Evolutionary conservation across 2,113 vertebrate genomes (phyloP).

Genomic region (Numenius arquata): DNA sequence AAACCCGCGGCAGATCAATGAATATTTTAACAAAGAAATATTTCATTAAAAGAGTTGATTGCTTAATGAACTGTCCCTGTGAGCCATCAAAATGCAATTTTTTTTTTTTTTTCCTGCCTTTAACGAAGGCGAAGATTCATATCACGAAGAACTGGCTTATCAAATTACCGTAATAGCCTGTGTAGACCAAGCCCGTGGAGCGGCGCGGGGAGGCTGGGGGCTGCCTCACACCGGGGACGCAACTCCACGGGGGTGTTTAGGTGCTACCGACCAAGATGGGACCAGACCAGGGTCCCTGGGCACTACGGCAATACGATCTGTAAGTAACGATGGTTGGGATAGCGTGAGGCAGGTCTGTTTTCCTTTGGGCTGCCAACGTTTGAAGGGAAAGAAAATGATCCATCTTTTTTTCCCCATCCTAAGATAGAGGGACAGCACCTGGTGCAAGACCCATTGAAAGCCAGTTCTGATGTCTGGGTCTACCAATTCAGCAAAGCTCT

Average conservation of each 20-base stretch:
- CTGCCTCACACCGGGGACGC: neutral
- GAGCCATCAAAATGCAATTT: conserved; percentile 70
- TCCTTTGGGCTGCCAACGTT: neutral
- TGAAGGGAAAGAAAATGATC: neutral
- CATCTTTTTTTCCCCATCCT: neutral
- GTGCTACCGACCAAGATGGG: accelerated
- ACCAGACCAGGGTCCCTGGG: neutral
- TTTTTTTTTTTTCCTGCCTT: conserved; percentile 7
- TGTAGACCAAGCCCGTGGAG: conserved; percentile 57
- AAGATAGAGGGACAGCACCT: neutral
- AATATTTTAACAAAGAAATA: conserved; percentile 82
- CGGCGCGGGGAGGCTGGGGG: neutral
- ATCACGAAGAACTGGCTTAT: conserved; percentile 64
- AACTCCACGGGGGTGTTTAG: neutral
- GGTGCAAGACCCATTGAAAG: neutral
- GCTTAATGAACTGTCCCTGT: conserved; percentile 81
- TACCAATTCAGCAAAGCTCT: neutral
- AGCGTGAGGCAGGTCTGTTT: neutral
- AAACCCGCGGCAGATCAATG: conserved; percentile 70
- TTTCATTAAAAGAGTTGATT: conserved; percentile 80
- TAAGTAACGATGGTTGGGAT: neutral
- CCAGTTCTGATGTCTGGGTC: neutral
- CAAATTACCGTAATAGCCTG: conserved; percentile 75
- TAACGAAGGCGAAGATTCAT: conserved; percentile 69
- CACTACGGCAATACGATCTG: neutral